Percentiles rank a stretch among this genome's conserved stretches.
Conservation (phyloP, 2,797 vertebrate genomes). For the Oophaga sylvatica region DNA sequence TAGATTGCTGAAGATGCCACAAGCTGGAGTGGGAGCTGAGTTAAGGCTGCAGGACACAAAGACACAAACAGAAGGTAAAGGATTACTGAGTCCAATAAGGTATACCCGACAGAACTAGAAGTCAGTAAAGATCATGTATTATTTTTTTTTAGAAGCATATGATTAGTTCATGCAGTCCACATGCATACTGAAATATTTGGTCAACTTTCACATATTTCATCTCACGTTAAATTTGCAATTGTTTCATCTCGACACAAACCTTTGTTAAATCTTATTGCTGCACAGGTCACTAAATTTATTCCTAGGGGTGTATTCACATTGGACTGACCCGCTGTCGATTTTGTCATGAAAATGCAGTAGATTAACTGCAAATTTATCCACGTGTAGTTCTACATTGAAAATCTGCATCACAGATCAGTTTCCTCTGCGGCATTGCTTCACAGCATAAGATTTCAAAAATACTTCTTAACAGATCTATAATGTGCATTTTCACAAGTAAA, state of each 20-base stretch:
- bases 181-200: background rate
- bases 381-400: no score
- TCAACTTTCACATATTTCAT: background rate
- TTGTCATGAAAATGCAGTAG: no score
- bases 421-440: no score
- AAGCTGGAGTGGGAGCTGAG: constrained; percentile 75
- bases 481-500: no score
- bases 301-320: no score
- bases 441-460: no score
- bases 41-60: constrained; percentile 81
- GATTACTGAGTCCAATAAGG: background rate
- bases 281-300: no score
- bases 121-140: background rate
- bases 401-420: no score
- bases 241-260: background rate
- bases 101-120: background rate
- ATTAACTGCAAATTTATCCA: no score
- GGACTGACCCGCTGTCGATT: no score
- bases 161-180: background rate
- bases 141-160: background rate
- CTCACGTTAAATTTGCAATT: background rate
- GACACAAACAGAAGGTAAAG: background rate
- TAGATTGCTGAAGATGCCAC: constrained; percentile 80
- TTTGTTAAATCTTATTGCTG: background rate
- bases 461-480: no score